Conservation (phyloP, 2,888 invertebrate species). For the Euclidia mi region DNA sequence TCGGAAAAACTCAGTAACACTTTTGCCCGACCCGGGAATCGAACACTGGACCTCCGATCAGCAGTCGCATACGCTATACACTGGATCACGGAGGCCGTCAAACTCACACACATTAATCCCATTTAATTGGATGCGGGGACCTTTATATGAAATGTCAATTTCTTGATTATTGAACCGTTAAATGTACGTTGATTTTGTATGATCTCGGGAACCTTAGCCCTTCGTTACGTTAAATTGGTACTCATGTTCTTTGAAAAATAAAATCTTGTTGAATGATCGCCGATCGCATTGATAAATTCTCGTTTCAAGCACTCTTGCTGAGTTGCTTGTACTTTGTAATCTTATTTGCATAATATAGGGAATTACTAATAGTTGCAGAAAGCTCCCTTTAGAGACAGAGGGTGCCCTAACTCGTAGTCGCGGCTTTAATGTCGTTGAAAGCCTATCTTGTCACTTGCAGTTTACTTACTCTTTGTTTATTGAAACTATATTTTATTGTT, state of each 20-base stretch:
- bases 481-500: too few species aligned
- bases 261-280: conserved; percentile 1
- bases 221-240: neutral
- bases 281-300: conserved; percentile 1
- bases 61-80: too few species aligned
- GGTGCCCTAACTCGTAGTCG: too few species aligned
- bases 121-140: conserved; percentile 50
- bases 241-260: conserved; percentile 1
- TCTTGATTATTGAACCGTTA: conserved; percentile 43
- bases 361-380: conserved; percentile 2
- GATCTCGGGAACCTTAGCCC: neutral
- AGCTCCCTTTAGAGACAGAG: neutral
- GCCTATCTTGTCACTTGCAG: too few species aligned
- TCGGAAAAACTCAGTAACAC: too few species aligned
- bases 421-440: too few species aligned
- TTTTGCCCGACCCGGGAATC: too few species aligned
- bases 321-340: neutral
- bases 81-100: too few species aligned
- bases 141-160: conserved; percentile 36
- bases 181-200: conserved; percentile 14
- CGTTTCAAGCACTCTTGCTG: neutral
- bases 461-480: too few species aligned
- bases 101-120: conserved; percentile 48
- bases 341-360: neutral
- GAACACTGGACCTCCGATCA: too few species aligned